A percentile compares a stretch with the other conserved stretches of the same genome.
Conservation (phyloP, 2,797 vertebrate genomes). For the Esox lucius region DNA sequence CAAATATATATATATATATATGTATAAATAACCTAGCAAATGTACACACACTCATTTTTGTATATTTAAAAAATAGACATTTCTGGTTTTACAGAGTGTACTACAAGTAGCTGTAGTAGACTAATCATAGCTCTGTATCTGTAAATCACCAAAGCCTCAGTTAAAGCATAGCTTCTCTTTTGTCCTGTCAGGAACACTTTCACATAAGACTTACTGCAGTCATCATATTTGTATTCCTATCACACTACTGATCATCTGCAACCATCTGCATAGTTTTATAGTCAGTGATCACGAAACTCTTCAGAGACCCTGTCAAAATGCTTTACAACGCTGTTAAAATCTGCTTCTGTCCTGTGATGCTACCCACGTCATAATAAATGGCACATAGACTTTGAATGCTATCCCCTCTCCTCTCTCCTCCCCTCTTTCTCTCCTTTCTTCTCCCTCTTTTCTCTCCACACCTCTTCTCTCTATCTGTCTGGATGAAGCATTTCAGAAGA, state of each 20-base stretch:
- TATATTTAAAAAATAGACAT: not conserved
- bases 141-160: slow-evolving; percentile 41
- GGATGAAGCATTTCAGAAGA: slow-evolving; percentile 23
- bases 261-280: slow-evolving; percentile 80
- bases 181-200: slow-evolving; percentile 61
- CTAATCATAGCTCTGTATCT: not conserved
- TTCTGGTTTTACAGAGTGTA: not conserved
- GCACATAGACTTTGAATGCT: slow-evolving; percentile 43
- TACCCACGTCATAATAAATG: slow-evolving; percentile 55
- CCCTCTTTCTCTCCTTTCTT: not conserved
- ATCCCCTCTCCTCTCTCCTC: slow-evolving; percentile 30
- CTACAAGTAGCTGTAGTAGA: not conserved
- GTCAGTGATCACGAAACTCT: slow-evolving; percentile 74
- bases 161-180: slow-evolving; percentile 54
- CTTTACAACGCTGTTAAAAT: slow-evolving; percentile 76
- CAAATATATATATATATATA: too few species aligned
- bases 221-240: slow-evolving; percentile 72
- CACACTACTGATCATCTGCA: slow-evolving; percentile 69
- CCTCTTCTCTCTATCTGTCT: slow-evolving; percentile 1
- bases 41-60: not conserved
- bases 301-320: slow-evolving; percentile 74
- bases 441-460: not conserved
- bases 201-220: slow-evolving; percentile 33
- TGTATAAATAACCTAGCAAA: not conserved
- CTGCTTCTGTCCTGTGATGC: slow-evolving; percentile 53